Evolutionary conservation across 2,797 vertebrate genomes (phyloP), one percentile per base, ranked within the genome.

Genomic region (Anguilla marmorata): DNA sequence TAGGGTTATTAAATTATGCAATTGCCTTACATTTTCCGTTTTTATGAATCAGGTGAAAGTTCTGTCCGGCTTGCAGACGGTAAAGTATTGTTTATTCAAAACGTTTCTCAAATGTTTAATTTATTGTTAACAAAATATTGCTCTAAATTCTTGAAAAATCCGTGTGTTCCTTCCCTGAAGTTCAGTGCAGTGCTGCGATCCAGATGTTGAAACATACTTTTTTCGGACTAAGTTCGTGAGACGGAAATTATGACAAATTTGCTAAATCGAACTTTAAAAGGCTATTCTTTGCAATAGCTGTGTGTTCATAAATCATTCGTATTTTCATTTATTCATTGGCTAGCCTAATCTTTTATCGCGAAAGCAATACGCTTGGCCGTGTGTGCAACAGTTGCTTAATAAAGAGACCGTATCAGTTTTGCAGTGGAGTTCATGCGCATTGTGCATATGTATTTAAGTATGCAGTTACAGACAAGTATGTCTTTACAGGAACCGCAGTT

Each of bases 201-300:
- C 41, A 80, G 76, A 80, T 80, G 76, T 80, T 37, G 72, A 30
- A 80, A 41, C 48, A 48, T 80, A 45, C 24, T 82, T 48, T n/a
- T 5, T 50, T 82, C 79, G 9, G 19, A 50, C 21, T 11, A 82
- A 82, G 21, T 8, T 82, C 45, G 2, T 48, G 33, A 19, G 33
- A 41, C 33, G 33, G 74, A 76, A 41, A 41, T 41, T 37, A 16
- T 79, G 33, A 41, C 45, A 21, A 82, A n/a, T 48, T 82, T 82
- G 41, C 79, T 48, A 82, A 82, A 50, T 19, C 2, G 79, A 48
- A n/a, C 2, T 82, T 82, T 3, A 82, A 82, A 82, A 48, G 0
- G 33, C 14, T 16, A 82, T 14, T 21, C 4, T 82, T n/a, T 50
- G 79, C 79, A 82, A 24, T 21, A 50, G 79, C 21, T n/a, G 19